phyloP scores from a whole-genome alignment of 2,797 vertebrate species.

The Sebastes vulpes region DNA sequence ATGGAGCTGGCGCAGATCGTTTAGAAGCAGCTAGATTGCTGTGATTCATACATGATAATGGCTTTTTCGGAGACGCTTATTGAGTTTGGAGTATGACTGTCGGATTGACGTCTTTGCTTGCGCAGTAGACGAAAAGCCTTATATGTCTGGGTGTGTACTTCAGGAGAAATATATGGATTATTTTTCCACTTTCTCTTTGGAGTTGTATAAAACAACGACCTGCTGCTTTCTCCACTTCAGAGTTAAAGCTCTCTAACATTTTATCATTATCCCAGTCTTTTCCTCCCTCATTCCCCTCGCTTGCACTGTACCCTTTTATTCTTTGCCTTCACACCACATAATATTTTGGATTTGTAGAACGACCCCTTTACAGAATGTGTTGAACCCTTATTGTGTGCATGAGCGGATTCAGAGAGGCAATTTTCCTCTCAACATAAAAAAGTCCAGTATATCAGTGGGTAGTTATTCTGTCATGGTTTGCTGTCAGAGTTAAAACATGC shows the following conservation, averaged over 20 bases:
- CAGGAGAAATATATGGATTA: neutral
- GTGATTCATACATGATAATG: conserved; percentile 48
- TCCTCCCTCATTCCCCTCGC: neutral
- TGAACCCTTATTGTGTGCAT: neutral
- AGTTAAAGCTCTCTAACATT: neutral
- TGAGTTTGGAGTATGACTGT: conserved; percentile 19
- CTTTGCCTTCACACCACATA: neutral
- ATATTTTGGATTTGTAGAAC: neutral
- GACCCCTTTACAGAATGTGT: neutral
- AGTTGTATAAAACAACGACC: neutral
- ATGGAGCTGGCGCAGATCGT: neutral
- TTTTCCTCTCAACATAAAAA: conserved; percentile 8
- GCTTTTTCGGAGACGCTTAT: conserved; percentile 12
- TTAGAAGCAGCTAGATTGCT: conserved; percentile 8
- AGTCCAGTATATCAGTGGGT: neutral
- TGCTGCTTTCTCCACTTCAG: neutral
- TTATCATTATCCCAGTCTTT: neutral
- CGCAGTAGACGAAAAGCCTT: conserved; percentile 1
- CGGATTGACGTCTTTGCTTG: conserved; percentile 10
- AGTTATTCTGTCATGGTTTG: neutral
- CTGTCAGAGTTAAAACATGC: neutral
- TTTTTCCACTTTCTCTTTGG: neutral
- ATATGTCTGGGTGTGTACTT: neutral
- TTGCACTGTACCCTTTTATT: neutral
- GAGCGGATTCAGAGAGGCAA: neutral